Conservation (phyloP, 2,797 vertebrate genomes). For the Antrozous pallidus region DNA sequence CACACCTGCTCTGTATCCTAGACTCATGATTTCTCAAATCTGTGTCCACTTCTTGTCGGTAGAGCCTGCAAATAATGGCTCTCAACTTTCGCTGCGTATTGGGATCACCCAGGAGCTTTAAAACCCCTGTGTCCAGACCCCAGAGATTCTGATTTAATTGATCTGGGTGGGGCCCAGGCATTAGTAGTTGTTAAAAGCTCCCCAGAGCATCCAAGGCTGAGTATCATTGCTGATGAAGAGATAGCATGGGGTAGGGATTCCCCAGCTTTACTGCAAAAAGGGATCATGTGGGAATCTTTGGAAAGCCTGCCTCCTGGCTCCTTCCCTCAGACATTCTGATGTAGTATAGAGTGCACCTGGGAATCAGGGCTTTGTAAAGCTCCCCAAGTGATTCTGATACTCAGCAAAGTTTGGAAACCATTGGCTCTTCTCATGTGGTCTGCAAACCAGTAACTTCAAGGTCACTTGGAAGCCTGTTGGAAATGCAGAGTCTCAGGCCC, state of each 20-base stretch:
- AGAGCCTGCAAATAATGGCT: background rate
- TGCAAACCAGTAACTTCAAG: no score
- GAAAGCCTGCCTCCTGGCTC: background rate
- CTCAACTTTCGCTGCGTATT: background rate
- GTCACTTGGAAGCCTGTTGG: background rate
- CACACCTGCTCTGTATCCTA: background rate
- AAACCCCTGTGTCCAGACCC: background rate
- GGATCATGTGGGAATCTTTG: background rate
- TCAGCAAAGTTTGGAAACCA: background rate
- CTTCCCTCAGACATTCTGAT: background rate
- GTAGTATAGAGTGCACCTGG: background rate
- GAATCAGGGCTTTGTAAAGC: background rate
- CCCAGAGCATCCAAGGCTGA: background rate
- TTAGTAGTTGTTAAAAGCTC: background rate
- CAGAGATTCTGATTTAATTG: slow-evolving; percentile 37
- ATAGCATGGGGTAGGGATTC: background rate
- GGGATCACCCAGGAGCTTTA: background rate
- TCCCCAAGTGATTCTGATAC: background rate
- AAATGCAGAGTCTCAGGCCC: background rate
- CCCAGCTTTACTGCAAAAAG: background rate
- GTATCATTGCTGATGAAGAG: background rate
- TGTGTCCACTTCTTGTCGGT: background rate
- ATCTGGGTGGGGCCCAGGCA: background rate
- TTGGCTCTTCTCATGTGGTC: background rate
- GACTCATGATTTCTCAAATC: background rate